A percentile compares a stretch with the other conserved stretches of the same genome.
phyloP scores from a whole-genome alignment of 2,888 invertebrate species.

The Scelioninae gen. 1 region DNA sequence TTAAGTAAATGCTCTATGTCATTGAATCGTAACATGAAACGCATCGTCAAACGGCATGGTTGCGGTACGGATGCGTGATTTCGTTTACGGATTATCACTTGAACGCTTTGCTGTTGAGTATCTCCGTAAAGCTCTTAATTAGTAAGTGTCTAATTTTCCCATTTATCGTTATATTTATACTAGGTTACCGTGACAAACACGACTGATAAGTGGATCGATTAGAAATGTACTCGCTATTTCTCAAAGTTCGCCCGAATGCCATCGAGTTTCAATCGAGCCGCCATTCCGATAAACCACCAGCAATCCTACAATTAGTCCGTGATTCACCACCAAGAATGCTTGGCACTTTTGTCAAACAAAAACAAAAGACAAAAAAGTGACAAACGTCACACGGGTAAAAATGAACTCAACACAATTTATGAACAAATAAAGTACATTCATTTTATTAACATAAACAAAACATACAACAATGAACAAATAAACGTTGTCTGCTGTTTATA shows the following conservation, averaged over 20 bases:
- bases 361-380: too few relatives aligned
- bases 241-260: constrained; percentile 22
- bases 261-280: constrained; percentile 20
- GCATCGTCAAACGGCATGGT: constrained; percentile 75
- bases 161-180: constrained; percentile 59
- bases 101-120: constrained; percentile 83
- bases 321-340: constrained; percentile 15
- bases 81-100: constrained; percentile 83
- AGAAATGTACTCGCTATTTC: constrained; percentile 22
- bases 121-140: constrained; percentile 73
- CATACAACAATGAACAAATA: constrained; percentile 66
- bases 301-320: constrained; percentile 22
- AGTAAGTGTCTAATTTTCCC: constrained; percentile 68
- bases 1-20: constrained; percentile 44
- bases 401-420: neutral
- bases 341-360: too few relatives aligned
- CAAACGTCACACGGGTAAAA: neutral
- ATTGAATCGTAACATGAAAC: constrained; percentile 58
- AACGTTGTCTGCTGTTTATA: constrained; percentile 51
- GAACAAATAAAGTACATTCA: constrained; percentile 61
- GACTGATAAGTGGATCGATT: constrained; percentile 32
- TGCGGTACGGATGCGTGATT: constrained; percentile 76
- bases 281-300: constrained; percentile 1
- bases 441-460: constrained; percentile 68
- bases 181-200: constrained; percentile 11